Percentiles rank a stretch among this genome's conserved stretches.
phyloP scores from a whole-genome alignment of 2,888 invertebrate genomes.

The Melanotus villosus region DNA sequence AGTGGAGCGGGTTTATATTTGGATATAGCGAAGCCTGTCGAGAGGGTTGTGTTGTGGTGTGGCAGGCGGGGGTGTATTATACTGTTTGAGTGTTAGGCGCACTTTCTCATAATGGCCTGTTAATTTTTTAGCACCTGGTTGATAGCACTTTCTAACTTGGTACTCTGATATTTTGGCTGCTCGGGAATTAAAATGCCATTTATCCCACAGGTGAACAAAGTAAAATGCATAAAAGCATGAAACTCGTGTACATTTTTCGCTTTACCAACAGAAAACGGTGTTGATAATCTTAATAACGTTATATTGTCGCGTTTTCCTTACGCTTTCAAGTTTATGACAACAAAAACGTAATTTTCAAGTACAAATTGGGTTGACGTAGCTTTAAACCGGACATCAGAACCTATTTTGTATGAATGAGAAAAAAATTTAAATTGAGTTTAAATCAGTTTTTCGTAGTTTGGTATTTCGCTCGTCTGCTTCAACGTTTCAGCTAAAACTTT shows the following conservation, averaged over 20 bases:
- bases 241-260: conserved; percentile 9
- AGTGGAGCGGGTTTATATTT: conserved; percentile 35
- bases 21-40: conserved; percentile 41
- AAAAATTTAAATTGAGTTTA: too few relatives aligned
- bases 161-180: conserved; percentile 41
- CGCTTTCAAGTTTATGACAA: too few relatives aligned
- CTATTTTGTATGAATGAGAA: too few relatives aligned
- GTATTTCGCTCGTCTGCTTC: too few relatives aligned
- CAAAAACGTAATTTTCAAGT: too few relatives aligned
- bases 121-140: conserved; percentile 64
- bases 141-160: conserved; percentile 60
- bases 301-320: too few relatives aligned
- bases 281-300: too few relatives aligned
- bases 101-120: conserved; percentile 63
- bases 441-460: too few relatives aligned
- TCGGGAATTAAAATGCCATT: conserved; percentile 39
- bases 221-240: conserved; percentile 28
- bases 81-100: conserved; percentile 55
- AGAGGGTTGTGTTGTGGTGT: conserved; percentile 42
- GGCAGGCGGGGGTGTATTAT: conserved; percentile 36
- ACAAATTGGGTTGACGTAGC: too few relatives aligned
- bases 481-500: too few relatives aligned
- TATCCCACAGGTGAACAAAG: conserved; percentile 32
- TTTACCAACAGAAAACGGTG: too few relatives aligned
- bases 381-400: too few relatives aligned